Evolutionary conservation across 2,888 invertebrate genomes (phyloP).

Genomic region (Syrphus vitripennis): DNA sequence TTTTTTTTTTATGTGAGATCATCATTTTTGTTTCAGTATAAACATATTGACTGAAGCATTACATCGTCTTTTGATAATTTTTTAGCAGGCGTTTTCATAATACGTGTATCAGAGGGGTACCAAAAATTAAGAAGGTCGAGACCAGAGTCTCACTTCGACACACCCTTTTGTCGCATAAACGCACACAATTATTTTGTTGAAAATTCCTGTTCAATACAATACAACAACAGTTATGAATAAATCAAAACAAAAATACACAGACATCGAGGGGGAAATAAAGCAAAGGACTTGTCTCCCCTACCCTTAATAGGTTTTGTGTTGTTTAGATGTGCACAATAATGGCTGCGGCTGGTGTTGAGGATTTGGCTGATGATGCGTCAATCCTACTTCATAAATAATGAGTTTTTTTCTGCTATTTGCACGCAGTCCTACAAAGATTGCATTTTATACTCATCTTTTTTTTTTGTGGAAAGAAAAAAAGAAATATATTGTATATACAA

Average conservation of each 20-base stretch:
- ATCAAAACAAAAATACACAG: constrained; percentile 34
- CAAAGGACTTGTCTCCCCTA: constrained; percentile 45
- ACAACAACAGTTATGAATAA: constrained; percentile 63
- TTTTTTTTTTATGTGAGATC: constrained; percentile 33
- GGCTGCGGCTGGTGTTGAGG: constrained; percentile 62
- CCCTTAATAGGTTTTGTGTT: constrained; percentile 40
- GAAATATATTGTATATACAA: no score
- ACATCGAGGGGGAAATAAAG: constrained; percentile 24
- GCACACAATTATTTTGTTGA: constrained; percentile 54
- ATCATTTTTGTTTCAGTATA: constrained; percentile 45
- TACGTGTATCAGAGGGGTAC: constrained; percentile 10
- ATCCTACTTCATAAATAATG: constrained; percentile 65
- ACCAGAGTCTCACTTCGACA: constrained; percentile 32
- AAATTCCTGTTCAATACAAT: constrained; percentile 60
- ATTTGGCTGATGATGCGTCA: constrained; percentile 66
- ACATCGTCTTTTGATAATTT: constrained; percentile 40
- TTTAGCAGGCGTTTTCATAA: constrained; percentile 53
- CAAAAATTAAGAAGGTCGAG: constrained; percentile 40
- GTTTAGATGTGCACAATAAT: constrained; percentile 58
- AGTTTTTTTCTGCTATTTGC: constrained; percentile 46
- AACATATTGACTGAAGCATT: constrained; percentile 52
- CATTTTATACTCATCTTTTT: constrained; percentile 19
- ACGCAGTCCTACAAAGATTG: background rate
- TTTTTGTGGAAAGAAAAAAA: constrained; percentile 24
- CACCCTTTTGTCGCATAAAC: constrained; percentile 52